Evolutionary conservation across 1,140 invertebrate genomes (phyloP).

Genomic region (Drosophila mauritiana): DNA sequence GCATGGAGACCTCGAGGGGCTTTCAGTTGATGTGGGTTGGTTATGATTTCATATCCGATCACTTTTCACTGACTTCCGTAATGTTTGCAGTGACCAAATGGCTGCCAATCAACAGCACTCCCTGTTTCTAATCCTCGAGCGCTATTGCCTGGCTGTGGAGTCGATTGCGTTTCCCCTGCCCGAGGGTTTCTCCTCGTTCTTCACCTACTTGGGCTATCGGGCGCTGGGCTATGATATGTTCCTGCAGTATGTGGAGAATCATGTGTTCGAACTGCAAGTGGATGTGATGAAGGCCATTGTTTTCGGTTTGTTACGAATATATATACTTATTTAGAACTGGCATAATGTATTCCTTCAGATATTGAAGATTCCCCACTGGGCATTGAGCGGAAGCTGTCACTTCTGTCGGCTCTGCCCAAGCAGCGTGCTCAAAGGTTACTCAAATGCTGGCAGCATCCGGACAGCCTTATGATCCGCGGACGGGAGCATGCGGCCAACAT

Average conservation of each 20-base stretch:
- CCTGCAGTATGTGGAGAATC: constrained; percentile 91
- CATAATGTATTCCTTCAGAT: constrained; percentile 85
- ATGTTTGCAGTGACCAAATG: constrained; percentile 89
- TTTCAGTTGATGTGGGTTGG: constrained; percentile 90
- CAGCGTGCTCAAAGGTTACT: constrained; percentile 90
- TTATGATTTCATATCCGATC: no score
- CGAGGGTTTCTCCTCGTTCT: constrained; percentile 94
- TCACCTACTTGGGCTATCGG: constrained; percentile 92
- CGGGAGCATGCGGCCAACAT: constrained; percentile 92
- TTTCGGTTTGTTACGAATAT: constrained; percentile 86
- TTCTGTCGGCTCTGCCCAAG: constrained; percentile 90
- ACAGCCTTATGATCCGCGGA: constrained; percentile 91
- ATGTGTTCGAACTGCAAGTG: constrained; percentile 93
- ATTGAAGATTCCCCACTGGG: constrained; percentile 88
- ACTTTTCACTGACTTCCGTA: background rate
- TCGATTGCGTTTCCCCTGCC: constrained; percentile 92
- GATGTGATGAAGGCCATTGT: constrained; percentile 94
- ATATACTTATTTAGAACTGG: constrained; percentile 74
- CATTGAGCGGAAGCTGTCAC: constrained; percentile 89
- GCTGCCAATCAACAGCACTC: constrained; percentile 88
- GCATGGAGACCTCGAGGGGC: constrained; percentile 89
- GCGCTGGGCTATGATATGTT: constrained; percentile 91
- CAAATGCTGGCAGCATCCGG: constrained; percentile 91
- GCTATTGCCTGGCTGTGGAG: constrained; percentile 91
- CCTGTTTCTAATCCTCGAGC: constrained; percentile 90